phyloP scores from a whole-genome alignment of 2,888 invertebrate species.

The Raillietiella orientalis region DNA sequence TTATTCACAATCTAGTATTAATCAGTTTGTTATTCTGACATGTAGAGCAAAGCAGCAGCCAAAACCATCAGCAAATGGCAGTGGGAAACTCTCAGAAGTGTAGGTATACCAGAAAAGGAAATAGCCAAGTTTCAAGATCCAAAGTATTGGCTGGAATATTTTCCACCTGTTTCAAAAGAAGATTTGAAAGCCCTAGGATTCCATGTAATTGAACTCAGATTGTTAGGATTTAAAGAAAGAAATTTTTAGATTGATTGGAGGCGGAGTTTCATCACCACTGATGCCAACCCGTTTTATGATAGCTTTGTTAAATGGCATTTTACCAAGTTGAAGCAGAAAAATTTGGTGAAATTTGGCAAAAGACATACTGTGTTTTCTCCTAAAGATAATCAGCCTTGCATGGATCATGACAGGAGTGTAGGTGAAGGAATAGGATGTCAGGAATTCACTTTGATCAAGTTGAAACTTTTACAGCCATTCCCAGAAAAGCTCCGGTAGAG shows the following conservation, averaged over 20 bases:
- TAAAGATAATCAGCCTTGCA: constrained; percentile 87
- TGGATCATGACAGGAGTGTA: constrained; percentile 89
- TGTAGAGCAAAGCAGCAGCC: constrained; percentile 66
- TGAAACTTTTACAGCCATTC: constrained; percentile 41
- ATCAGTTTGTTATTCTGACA: constrained; percentile 5
- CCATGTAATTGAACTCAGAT: constrained; percentile 23
- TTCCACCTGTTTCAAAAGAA: constrained; percentile 49
- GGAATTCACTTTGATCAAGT: constrained; percentile 87
- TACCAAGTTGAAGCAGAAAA: constrained; percentile 35
- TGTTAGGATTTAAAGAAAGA: constrained; percentile 2
- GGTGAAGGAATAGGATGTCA: constrained; percentile 96
- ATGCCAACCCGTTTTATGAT: constrained; percentile 87
- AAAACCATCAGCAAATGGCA: constrained; percentile 82
- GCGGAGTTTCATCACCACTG: constrained; percentile 89
- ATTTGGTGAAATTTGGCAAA: constrained; percentile 87
- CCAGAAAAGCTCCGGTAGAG: constrained; percentile 35
- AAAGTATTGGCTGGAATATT: constrained; percentile 79
- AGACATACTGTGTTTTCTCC: constrained; percentile 79
- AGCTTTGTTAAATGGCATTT: constrained; percentile 96
- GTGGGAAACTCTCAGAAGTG: constrained; percentile 91
- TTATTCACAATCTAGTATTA: constrained; percentile 8
- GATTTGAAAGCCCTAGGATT: constrained; percentile 69
- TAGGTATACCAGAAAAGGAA: constrained; percentile 66
- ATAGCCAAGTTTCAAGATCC: constrained; percentile 71
- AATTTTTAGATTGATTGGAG: constrained; percentile 72